A percentile compares a stretch with the other conserved stretches of the same genome.
Evolutionary conservation across 2,888 invertebrate species (phyloP).

Genomic region (Carabus problematicus): DNA sequence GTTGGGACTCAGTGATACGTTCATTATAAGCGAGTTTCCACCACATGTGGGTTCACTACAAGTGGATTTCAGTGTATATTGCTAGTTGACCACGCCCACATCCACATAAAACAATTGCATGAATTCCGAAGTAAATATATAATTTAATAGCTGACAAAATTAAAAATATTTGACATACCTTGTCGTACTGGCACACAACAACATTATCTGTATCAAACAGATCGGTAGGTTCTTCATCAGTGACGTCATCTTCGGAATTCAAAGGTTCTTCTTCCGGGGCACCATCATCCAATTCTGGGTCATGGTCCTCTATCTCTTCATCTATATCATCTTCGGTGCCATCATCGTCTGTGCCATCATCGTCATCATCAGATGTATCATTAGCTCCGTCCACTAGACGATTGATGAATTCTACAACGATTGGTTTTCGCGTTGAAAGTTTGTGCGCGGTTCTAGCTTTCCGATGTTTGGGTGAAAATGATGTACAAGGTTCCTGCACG

Average conservation of each 20-base stretch:
- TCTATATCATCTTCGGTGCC: conserved; percentile 70
- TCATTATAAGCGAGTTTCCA: no score
- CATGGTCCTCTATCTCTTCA: conserved; percentile 69
- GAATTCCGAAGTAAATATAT: no score
- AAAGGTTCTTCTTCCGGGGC: conserved; percentile 79
- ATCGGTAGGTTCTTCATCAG: conserved; percentile 93
- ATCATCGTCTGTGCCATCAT: conserved; percentile 72
- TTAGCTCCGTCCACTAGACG: conserved; percentile 64
- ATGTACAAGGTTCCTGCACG: neutral
- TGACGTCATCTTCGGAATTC: conserved; percentile 97
- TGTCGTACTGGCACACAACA: conserved; percentile 99
- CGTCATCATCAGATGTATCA: conserved; percentile 76
- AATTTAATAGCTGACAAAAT: no score
- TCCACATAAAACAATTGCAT: no score
- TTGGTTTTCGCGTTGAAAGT: neutral
- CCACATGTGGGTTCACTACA: no score
- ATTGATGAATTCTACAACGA: conserved; percentile 23
- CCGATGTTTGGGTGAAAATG: neutral
- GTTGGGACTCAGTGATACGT: no score
- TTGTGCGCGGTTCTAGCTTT: neutral
- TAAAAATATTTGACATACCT: conserved; percentile 64
- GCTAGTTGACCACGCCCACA: no score
- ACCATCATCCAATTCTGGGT: conserved; percentile 60
- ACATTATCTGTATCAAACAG: conserved; percentile 99
- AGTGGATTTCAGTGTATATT: no score